These are phyloP conservation scores for Ispidina lecontei DNA, from an alignment of 2,797 vertebrate species.

Conservation along the genomic window DNA sequence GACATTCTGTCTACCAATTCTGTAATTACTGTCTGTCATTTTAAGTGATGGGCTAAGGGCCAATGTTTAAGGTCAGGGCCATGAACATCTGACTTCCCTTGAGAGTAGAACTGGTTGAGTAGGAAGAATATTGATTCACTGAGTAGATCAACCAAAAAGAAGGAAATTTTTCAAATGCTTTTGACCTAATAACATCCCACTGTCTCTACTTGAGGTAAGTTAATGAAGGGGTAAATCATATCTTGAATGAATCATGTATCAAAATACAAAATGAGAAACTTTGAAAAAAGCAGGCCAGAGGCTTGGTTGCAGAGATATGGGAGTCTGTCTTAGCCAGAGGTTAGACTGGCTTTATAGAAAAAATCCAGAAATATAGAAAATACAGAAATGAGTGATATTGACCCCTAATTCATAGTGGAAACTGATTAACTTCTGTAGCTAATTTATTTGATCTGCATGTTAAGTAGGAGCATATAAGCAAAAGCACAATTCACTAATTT, in stretches of 20 bases:
- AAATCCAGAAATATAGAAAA: background rate
- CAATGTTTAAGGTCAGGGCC: slow-evolving; percentile 46
- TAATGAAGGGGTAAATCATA: slow-evolving; percentile 45
- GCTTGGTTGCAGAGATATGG: background rate
- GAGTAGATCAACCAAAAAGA: slow-evolving; percentile 24
- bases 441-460: background rate
- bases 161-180: slow-evolving; percentile 16
- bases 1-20: slow-evolving; percentile 44
- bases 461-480: background rate
- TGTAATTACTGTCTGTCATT: slow-evolving; percentile 69
- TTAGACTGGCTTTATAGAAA: background rate
- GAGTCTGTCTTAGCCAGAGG: background rate
- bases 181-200: slow-evolving; percentile 27
- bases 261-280: slow-evolving; percentile 10
- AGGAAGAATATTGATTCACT: slow-evolving; percentile 61
- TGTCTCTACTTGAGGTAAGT: slow-evolving; percentile 8
- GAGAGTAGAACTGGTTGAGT: slow-evolving; percentile 5
- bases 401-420: background rate
- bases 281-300: background rate
- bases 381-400: background rate
- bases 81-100: slow-evolving; percentile 19
- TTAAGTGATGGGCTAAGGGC: slow-evolving; percentile 56
- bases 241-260: slow-evolving; percentile 19
- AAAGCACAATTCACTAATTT: background rate
- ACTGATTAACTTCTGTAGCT: background rate